Evolutionary conservation across 2,113 vertebrate genomes (phyloP).

Genomic region (Indri indri): DNA sequence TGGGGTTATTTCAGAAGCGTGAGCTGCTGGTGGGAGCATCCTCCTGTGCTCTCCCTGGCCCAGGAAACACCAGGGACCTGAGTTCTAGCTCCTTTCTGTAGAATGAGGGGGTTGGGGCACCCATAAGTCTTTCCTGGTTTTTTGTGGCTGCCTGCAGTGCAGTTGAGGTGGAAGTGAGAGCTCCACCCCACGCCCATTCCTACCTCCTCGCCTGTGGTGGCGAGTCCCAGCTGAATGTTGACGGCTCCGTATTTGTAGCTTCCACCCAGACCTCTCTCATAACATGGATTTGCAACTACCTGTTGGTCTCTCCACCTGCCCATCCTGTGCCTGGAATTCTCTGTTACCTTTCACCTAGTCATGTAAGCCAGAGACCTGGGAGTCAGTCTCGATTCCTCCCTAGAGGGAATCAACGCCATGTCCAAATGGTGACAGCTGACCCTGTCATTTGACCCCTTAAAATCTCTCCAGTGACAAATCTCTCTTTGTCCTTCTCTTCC

Average conservation of each 20-base stretch:
- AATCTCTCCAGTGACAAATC: neutral
- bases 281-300: neutral
- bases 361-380: neutral
- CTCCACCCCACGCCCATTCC: too few relatives aligned
- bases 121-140: neutral
- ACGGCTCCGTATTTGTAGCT: neutral
- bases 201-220: neutral
- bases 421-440: neutral
- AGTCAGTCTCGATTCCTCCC: neutral
- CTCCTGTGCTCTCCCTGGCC: neutral
- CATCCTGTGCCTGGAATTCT: neutral
- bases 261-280: neutral
- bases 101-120: neutral
- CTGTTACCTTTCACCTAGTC: neutral
- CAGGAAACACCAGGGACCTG: neutral
- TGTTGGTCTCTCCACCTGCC: neutral
- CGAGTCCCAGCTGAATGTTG: neutral
- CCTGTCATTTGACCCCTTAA: neutral
- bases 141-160: neutral
- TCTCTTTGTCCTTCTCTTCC: neutral
- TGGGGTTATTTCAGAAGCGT: neutral
- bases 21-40: neutral
- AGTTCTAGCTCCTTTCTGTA: neutral
- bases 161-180: accelerated
- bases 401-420: neutral